A percentile compares a stretch with the other conserved stretches of the same genome.
Conservation (phyloP, 1,140 invertebrate genomes). For the Berghia stephanieae region DNA sequence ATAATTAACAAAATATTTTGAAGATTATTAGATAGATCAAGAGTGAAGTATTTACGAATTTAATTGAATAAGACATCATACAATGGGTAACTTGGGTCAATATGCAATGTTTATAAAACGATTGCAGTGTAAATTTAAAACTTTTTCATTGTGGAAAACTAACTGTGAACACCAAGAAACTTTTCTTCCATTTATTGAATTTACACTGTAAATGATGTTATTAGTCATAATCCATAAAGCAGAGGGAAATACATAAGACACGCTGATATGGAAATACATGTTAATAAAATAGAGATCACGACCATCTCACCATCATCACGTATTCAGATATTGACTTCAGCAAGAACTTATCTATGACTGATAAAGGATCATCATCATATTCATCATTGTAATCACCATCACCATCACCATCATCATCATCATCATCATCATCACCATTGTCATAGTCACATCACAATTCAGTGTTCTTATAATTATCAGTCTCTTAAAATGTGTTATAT, state of each 20-base stretch:
- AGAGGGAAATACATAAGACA: no score
- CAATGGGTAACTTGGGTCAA: background rate
- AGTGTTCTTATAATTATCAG: no score
- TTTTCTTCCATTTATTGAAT: no score
- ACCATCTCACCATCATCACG: no score
- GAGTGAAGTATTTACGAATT: background rate
- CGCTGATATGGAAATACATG: no score
- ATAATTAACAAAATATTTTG: background rate
- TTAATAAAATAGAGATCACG: no score
- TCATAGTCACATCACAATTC: background rate
- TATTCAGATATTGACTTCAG: background rate
- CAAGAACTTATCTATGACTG: background rate
- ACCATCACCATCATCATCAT: background rate
- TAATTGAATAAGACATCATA: background rate
- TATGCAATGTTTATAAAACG: background rate
- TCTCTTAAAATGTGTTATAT: slow-evolving; percentile 18
- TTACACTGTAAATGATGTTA: no score
- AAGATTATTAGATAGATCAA: background rate
- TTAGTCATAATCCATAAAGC: no score
- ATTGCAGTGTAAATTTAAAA: no score
- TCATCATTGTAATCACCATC: no score
- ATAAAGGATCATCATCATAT: background rate
- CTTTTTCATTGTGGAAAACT: no score
- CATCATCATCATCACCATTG: background rate
- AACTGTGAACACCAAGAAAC: no score